A percentile compares a stretch with the other conserved stretches of the same genome.
Evolutionary conservation across 2,797 vertebrate genomes (phyloP).

Genomic region (Clarias pachynema): DNA sequence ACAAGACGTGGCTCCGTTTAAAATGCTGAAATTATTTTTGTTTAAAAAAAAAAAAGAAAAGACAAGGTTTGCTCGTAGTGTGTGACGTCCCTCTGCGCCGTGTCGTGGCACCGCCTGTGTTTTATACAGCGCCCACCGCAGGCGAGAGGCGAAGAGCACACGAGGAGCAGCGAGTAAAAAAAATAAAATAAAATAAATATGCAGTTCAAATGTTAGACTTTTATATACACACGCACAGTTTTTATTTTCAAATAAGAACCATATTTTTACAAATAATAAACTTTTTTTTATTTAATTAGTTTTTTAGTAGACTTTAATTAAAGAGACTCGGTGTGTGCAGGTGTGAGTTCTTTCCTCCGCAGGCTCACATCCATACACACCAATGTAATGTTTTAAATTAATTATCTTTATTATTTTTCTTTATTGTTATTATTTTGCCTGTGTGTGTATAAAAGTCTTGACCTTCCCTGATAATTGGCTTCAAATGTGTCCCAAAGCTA

Average conservation of each 20-base stretch:
- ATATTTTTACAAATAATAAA: background rate
- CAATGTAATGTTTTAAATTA: background rate
- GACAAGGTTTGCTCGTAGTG: conserved; percentile 67
- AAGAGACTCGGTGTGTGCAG: conserved; percentile 12
- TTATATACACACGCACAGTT: conserved; percentile 46
- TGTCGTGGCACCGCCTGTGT: conserved; percentile 71
- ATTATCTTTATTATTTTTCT: background rate
- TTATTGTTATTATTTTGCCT: background rate
- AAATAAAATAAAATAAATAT: conserved; percentile 51
- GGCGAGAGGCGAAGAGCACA: conserved; percentile 69
- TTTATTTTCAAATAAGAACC: conserved; percentile 49
- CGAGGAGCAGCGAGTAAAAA: conserved; percentile 62
- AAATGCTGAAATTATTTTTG: conserved; percentile 84
- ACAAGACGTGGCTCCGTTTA: conserved; percentile 79
- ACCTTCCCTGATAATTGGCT: conserved; percentile 43
- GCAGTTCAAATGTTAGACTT: conserved; percentile 60
- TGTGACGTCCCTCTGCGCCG: conserved; percentile 79
- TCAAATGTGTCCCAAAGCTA: conserved; percentile 41
- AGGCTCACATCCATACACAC: conserved; percentile 56
- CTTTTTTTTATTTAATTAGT: background rate
- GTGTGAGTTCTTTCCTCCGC: conserved; percentile 73
- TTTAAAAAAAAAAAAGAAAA: conserved; percentile 69
- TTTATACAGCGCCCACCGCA: conserved; percentile 77
- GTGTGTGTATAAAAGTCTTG: conserved; percentile 50
- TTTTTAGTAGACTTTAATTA: background rate